Conservation (phyloP, 2,797 vertebrate genomes). For the Brotogeris chrysoptera region DNA sequence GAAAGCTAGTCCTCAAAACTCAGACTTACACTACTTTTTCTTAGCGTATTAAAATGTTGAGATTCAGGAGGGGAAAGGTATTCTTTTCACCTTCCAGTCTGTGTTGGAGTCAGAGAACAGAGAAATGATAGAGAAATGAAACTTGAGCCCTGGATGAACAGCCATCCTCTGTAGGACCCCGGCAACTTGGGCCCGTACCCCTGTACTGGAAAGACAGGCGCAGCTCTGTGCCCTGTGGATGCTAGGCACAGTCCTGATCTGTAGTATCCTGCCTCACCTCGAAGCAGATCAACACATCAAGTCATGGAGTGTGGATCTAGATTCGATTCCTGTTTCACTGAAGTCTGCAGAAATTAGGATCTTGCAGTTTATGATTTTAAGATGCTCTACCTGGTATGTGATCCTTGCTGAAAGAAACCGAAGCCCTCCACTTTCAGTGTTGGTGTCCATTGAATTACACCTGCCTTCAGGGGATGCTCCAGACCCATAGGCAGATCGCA, state of each 20-base stretch:
- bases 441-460: neutral
- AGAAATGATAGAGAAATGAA: neutral
- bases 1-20: neutral
- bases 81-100: neutral
- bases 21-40: neutral
- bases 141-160: neutral
- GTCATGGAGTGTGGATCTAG: neutral
- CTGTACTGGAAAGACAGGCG: neutral
- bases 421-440: neutral
- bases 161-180: neutral
- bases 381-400: neutral
- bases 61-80: fast-evolving
- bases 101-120: neutral
- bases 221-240: neutral
- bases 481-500: neutral
- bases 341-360: neutral
- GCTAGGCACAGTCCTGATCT: neutral
- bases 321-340: neutral
- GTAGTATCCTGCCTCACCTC: neutral
- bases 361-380: neutral
- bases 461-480: neutral
- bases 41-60: neutral
- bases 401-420: neutral
- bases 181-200: neutral
- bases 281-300: neutral